These are phyloP conservation scores for Lepidurus apus DNA, from an alignment of 1,140 invertebrate species.

Conservation along the genomic window DNA sequence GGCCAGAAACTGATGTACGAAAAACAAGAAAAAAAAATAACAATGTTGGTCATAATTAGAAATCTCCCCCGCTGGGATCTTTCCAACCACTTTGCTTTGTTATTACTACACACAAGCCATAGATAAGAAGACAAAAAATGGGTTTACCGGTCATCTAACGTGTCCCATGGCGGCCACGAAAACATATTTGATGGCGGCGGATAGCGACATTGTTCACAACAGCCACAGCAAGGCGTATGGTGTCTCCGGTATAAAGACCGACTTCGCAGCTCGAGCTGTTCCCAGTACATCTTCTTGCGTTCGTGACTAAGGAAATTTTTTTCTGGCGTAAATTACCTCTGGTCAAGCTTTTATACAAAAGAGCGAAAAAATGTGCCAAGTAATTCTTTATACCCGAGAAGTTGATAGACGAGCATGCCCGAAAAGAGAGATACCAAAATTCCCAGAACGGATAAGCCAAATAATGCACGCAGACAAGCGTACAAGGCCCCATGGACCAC, in stretches of 20 bases:
- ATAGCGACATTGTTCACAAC: conserved; percentile 64
- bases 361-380: conserved; percentile 23
- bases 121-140: conserved; percentile 6
- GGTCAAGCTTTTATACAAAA: conserved; percentile 24
- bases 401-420: conserved; percentile 83
- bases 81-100: conserved; percentile 24
- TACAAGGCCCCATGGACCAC: conserved; percentile 80
- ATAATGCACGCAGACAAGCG: conserved; percentile 76
- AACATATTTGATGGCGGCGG: conserved; percentile 47
- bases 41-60: not conserved
- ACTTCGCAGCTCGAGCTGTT: conserved; percentile 75
- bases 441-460: conserved; percentile 79
- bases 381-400: conserved; percentile 57
- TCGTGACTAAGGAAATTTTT: conserved; percentile 60
- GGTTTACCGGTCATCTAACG: conserved; percentile 44
- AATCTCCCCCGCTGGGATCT: not conserved
- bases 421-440: conserved; percentile 85
- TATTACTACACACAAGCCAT: not conserved
- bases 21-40: conserved; percentile 21
- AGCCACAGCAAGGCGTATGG: conserved; percentile 54
- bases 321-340: not conserved
- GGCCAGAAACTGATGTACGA: conserved; percentile 45
- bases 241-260: conserved; percentile 63
- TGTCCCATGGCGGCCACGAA: conserved; percentile 46
- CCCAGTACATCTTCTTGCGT: conserved; percentile 90